Conservation (phyloP, 1,140 invertebrate species). For the Ooceraea biroi region DNA sequence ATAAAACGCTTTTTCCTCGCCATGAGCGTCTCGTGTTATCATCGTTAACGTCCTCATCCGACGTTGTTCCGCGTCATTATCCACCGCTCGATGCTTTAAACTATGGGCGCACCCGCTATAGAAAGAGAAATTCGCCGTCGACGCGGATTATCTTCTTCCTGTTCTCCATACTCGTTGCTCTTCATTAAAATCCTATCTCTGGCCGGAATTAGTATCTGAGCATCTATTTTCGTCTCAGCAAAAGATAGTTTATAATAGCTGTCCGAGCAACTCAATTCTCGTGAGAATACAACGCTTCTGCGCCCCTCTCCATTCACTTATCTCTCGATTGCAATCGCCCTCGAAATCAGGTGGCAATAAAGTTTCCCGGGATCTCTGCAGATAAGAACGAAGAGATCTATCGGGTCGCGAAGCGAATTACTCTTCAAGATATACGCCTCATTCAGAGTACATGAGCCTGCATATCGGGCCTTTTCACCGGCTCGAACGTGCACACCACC, state of each 20-base stretch:
- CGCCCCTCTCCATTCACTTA: neutral
- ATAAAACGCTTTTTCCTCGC: slow-evolving; percentile 60
- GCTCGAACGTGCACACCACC: neutral
- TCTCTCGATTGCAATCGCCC: neutral
- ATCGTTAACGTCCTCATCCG: slow-evolving; percentile 51
- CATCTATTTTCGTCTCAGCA: slow-evolving; percentile 3
- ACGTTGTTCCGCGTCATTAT: slow-evolving; percentile 56
- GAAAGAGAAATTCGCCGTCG: slow-evolving; percentile 6
- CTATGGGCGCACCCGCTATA: slow-evolving; percentile 12
- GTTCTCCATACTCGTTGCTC: slow-evolving; percentile 5
- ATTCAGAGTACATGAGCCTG: slow-evolving; percentile 13
- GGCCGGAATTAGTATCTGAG: slow-evolving; percentile 15
- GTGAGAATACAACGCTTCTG: neutral
- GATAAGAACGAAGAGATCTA: slow-evolving; percentile 22
- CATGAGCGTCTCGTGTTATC: slow-evolving; percentile 41
- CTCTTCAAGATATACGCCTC: slow-evolving; percentile 23
- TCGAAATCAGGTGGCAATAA: slow-evolving; percentile 21
- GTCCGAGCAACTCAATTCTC: neutral
- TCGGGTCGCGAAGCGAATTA: slow-evolving; percentile 25
- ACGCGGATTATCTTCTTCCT: slow-evolving; percentile 40
- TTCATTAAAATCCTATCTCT: slow-evolving; percentile 47
- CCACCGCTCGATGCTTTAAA: slow-evolving; percentile 43
- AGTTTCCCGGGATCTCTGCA: neutral
- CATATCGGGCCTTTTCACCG: slow-evolving; percentile 53
- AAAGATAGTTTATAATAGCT: neutral